These are phyloP conservation scores for Helicoverpa assulta DNA, from an alignment of 2,888 invertebrate species.

Conservation along the genomic window DNA sequence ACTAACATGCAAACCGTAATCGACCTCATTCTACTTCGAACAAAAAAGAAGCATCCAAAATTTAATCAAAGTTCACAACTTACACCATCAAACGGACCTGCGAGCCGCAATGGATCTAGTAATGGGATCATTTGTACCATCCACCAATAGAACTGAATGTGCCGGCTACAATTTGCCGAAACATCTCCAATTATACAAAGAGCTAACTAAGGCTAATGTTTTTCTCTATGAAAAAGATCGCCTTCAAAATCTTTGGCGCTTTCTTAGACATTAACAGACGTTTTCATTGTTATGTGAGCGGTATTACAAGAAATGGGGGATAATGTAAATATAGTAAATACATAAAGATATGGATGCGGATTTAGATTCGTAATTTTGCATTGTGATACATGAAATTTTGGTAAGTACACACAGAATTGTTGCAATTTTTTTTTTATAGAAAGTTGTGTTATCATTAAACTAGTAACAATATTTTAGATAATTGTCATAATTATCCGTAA, in stretches of 20 bases:
- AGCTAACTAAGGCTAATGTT: constrained; percentile 61
- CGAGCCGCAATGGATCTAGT: constrained; percentile 73
- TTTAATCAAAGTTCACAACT: constrained; percentile 61
- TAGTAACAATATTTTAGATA: no score
- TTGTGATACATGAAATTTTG: constrained; percentile 28
- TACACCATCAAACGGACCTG: constrained; percentile 66
- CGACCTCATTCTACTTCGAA: background rate
- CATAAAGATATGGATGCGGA: constrained; percentile 50
- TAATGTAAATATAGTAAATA: constrained; percentile 52
- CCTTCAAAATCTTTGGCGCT: constrained; percentile 42
- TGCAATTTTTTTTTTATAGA: constrained; percentile 1
- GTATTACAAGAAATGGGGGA: constrained; percentile 31
- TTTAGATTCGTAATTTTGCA: no score
- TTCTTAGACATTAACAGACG: constrained; percentile 26
- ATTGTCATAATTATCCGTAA: no score
- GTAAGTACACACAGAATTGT: constrained; percentile 19
- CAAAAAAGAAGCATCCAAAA: constrained; percentile 34
- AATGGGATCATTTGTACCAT: constrained; percentile 78
- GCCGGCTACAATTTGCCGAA: constrained; percentile 69
- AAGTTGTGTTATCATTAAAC: no score
- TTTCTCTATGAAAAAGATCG: constrained; percentile 66
- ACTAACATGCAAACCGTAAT: constrained; percentile 2
- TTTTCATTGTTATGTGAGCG: constrained; percentile 33
- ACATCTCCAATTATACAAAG: constrained; percentile 67
- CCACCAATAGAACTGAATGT: constrained; percentile 72